These are phyloP conservation scores for Sebastiscus tertius DNA, from an alignment of 2,797 vertebrate species.

Conservation along the genomic window DNA sequence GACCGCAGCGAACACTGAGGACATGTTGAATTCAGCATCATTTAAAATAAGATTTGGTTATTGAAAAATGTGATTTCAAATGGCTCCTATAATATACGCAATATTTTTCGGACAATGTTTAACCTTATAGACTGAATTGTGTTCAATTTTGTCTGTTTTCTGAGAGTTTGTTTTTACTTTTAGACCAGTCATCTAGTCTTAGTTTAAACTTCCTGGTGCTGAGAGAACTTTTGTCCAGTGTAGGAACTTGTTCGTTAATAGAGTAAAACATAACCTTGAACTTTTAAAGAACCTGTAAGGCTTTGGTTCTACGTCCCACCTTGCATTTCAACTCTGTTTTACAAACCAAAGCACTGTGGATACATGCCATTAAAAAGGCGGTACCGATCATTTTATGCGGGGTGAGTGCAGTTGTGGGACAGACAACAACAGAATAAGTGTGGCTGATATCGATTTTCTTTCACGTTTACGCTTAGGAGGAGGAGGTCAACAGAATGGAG, in stretches of 20 bases:
- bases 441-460: neutral
- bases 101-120: too few relatives aligned
- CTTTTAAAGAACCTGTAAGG: neutral
- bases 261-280: neutral
- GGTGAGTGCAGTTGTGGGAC: neutral
- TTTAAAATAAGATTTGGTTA: too few relatives aligned
- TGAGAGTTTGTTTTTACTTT: too few relatives aligned
- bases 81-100: too few relatives aligned
- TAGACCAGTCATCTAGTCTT: too few relatives aligned
- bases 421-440: neutral
- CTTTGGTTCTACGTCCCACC: neutral
- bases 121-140: too few relatives aligned
- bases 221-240: neutral
- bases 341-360: neutral
- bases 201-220: neutral
- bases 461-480: neutral
- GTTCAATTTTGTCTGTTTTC: too few relatives aligned
- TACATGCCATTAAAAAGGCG: neutral
- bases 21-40: too few relatives aligned
- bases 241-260: neutral
- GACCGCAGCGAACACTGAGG: too few relatives aligned
- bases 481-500: neutral
- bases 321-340: neutral
- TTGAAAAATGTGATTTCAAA: too few relatives aligned
- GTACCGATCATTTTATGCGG: neutral